A percentile compares a stretch with the other conserved stretches of the same genome.
These are phyloP conservation scores for Meles meles DNA, from an alignment of 2,113 vertebrate species.

Conservation along the genomic window DNA sequence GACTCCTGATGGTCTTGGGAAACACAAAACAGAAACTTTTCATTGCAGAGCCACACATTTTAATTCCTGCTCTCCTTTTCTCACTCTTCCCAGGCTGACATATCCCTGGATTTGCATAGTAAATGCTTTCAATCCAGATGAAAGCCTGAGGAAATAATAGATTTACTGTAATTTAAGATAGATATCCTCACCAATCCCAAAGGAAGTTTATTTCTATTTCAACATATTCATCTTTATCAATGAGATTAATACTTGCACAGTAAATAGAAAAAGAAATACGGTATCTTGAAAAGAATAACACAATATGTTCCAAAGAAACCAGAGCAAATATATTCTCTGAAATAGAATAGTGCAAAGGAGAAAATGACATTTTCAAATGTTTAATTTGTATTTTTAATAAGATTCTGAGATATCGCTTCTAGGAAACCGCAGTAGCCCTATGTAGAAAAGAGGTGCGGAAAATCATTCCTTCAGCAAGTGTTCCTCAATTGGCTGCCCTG, in stretches of 20 bases:
- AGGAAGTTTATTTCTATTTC: slow-evolving; percentile 1
- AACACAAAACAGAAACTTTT: background rate
- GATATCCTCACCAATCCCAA: background rate
- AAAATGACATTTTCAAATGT: background rate
- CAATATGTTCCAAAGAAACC: background rate
- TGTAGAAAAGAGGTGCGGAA: background rate
- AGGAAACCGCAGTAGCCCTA: background rate
- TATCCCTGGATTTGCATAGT: background rate
- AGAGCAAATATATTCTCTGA: background rate
- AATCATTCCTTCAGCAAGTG: background rate
- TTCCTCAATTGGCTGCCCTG: background rate
- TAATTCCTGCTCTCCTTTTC: background rate
- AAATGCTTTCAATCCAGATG: background rate
- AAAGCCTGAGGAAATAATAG: background rate
- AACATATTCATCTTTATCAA: background rate
- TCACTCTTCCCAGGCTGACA: background rate
- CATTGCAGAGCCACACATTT: background rate
- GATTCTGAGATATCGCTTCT: background rate
- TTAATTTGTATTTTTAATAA: slow-evolving; percentile 38
- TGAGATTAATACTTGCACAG: background rate
- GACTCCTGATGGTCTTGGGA: background rate
- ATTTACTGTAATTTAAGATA: slow-evolving; percentile 5
- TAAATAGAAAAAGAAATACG: background rate
- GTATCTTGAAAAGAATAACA: background rate
- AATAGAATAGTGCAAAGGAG: background rate